Conservation (phyloP, 2,113 vertebrate species). For the Catagonus wagneri region DNA sequence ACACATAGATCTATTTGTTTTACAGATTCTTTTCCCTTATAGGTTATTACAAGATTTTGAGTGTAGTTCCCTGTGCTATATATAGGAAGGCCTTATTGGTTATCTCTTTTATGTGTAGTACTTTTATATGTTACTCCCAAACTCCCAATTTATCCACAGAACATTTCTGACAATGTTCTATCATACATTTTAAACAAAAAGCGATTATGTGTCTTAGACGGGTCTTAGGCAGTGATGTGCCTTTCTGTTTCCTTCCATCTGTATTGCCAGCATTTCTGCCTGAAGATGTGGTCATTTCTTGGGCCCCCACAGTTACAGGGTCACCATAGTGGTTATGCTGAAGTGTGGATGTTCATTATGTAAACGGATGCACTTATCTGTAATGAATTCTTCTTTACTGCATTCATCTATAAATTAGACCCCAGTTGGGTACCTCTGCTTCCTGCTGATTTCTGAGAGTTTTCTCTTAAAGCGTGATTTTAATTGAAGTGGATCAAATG, state of each 20-base stretch:
- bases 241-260: neutral
- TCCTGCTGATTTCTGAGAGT: neutral
- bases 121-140: too few relatives aligned
- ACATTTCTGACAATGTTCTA: neutral
- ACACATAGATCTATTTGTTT: too few relatives aligned
- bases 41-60: too few relatives aligned
- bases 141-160: neutral
- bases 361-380: neutral
- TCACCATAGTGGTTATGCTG: neutral
- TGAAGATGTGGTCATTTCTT: neutral
- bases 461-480: neutral
- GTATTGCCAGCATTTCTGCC: neutral
- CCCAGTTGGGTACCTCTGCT: neutral
- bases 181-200: neutral
- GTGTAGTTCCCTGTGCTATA: too few relatives aligned
- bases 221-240: neutral
- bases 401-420: neutral
- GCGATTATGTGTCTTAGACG: too few relatives aligned
- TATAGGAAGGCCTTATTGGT: too few relatives aligned
- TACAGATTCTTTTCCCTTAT: too few relatives aligned
- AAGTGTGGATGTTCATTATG: neutral
- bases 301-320: neutral
- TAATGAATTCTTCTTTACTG: neutral
- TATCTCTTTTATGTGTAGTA: too few relatives aligned
- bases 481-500: neutral